A percentile compares a stretch with the other conserved stretches of the same genome.
Evolutionary conservation across 2,888 invertebrate genomes (phyloP).

Genomic region (Drosophila merina): DNA sequence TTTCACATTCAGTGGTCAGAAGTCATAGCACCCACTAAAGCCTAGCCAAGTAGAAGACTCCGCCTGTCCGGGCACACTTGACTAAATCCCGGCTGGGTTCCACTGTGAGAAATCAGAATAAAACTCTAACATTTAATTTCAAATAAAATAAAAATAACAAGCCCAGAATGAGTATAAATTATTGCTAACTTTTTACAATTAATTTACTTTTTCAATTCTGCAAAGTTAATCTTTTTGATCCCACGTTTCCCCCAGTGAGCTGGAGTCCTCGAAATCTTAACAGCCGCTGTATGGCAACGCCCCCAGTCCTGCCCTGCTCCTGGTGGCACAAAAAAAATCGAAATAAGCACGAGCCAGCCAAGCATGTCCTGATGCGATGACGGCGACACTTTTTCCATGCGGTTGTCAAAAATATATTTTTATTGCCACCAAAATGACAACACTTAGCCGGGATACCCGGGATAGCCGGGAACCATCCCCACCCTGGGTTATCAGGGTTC

Average conservation of each 20-base stretch:
- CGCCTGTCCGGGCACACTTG: slow-evolving; percentile 40
- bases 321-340: neutral
- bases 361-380: slow-evolving; percentile 63
- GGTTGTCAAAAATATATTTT: slow-evolving; percentile 78
- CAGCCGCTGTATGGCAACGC: slow-evolving; percentile 73
- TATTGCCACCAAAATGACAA: slow-evolving; percentile 80
- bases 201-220: too few relatives aligned
- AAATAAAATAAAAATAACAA: too few relatives aligned
- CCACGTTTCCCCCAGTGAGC: slow-evolving; percentile 7
- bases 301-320: slow-evolving; percentile 31
- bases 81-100: slow-evolving; percentile 1
- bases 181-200: too few relatives aligned
- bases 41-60: slow-evolving; percentile 66
- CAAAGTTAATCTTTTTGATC: neutral
- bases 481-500: neutral
- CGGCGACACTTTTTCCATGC: slow-evolving; percentile 58
- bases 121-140: too few relatives aligned
- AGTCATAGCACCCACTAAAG: slow-evolving; percentile 51
- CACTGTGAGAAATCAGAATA: slow-evolving; percentile 24
- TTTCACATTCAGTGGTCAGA: slow-evolving; percentile 51
- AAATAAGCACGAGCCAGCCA: slow-evolving; percentile 38
- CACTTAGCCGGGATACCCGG: slow-evolving; percentile 55
- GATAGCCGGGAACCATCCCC: neutral
- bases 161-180: too few relatives aligned
- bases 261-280: slow-evolving; percentile 62